Evolutionary conservation across 2,797 vertebrate species (phyloP).

Genomic region (Typhlichthys eigenmanni): DNA sequence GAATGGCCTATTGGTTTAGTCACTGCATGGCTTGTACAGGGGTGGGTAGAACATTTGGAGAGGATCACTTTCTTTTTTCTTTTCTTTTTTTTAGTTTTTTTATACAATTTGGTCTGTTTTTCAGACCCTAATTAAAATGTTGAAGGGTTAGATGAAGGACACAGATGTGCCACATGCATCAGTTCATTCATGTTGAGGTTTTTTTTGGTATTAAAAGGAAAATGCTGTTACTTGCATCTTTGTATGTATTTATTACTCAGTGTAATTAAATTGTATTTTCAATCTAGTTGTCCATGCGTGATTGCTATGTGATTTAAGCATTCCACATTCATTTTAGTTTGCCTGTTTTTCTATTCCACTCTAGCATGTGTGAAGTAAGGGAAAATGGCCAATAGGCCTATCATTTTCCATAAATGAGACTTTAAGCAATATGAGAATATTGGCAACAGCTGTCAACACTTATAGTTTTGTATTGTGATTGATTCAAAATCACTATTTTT

Average conservation of each 20-base stretch:
- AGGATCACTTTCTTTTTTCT: slow-evolving; percentile 43
- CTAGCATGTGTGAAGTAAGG: no score
- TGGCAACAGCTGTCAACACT: no score
- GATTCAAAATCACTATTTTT: no score
- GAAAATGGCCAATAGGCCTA: no score
- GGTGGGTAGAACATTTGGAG: slow-evolving; percentile 77
- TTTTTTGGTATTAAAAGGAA: slow-evolving; percentile 72
- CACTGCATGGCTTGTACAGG: slow-evolving; percentile 87
- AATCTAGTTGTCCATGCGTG: slow-evolving; percentile 68
- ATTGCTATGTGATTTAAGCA: slow-evolving; percentile 14
- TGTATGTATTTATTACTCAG: slow-evolving; percentile 85
- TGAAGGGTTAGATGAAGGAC: slow-evolving; percentile 41
- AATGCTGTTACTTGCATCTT: slow-evolving; percentile 79
- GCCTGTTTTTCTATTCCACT: no score
- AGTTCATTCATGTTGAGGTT: slow-evolving; percentile 62
- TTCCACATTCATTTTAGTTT: no score
- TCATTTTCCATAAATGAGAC: no score
- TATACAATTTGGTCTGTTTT: slow-evolving; percentile 68
- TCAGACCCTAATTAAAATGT: slow-evolving; percentile 69
- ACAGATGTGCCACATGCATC: slow-evolving; percentile 60
- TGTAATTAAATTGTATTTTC: slow-evolving; percentile 94
- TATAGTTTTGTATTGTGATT: no score
- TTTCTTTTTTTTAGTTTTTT: slow-evolving; percentile 45
- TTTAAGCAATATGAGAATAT: no score
- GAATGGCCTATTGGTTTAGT: slow-evolving; percentile 75